Percentiles rank a stretch among this genome's conserved stretches.
Conservation (phyloP, 30 jellyfish, hydroid and myxozoan genomes). For the Turritopsis rubra region DNA sequence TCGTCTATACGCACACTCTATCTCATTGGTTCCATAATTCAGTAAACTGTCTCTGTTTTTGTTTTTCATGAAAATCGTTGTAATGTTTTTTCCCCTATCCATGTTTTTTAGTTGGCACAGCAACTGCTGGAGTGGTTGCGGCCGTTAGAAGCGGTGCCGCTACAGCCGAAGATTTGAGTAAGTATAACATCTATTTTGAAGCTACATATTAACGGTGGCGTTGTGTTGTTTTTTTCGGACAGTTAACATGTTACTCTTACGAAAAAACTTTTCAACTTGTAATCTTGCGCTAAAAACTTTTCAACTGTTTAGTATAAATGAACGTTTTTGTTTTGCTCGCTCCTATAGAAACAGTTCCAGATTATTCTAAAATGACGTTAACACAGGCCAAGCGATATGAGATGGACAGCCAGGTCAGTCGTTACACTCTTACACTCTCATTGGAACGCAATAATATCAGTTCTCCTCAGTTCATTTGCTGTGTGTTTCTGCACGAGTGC, state of each 20-base stretch:
- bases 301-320: no score
- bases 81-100: background rate
- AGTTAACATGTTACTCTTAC: no score
- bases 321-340: no score
- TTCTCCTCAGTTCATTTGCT: no score
- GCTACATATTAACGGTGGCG: no score
- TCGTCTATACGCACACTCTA: background rate
- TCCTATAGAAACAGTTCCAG: constrained; percentile 82
- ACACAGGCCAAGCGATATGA: constrained; percentile 95
- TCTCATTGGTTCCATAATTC: background rate
- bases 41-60: background rate
- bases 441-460: no score
- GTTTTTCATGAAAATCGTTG: background rate
- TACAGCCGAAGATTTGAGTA: constrained; percentile 89
- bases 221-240: no score
- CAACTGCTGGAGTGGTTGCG: constrained; percentile 97
- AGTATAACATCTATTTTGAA: background rate
- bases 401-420: constrained; percentile 93
- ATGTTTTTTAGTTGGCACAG: constrained; percentile 74
- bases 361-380: constrained; percentile 75
- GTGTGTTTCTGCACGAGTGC: no score
- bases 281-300: no score
- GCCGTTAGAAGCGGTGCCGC: constrained; percentile 96
- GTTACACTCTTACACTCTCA: background rate
- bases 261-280: no score